Evolutionary conservation across 1,140 invertebrate species (phyloP).

Genomic region (Lerema accius): DNA sequence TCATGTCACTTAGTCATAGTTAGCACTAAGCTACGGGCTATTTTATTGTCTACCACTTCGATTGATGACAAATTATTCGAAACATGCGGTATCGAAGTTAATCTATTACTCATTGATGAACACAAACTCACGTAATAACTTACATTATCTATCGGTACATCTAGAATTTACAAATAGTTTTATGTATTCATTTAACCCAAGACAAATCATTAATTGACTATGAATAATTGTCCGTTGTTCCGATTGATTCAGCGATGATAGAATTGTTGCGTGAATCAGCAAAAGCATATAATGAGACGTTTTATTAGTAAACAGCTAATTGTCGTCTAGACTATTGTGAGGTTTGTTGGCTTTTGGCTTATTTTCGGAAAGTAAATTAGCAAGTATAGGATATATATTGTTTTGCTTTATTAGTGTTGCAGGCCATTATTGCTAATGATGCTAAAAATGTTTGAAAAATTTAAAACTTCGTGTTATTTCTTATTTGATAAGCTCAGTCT

Average conservation of each 20-base stretch:
- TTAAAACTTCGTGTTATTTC: too few species aligned
- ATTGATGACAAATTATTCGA: slow-evolving; percentile 3
- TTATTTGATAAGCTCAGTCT: too few species aligned
- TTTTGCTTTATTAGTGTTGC: too few species aligned
- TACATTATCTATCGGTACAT: slow-evolving; percentile 1
- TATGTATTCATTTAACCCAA: slow-evolving; percentile 18
- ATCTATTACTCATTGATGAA: slow-evolving; percentile 18
- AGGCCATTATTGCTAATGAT: too few species aligned
- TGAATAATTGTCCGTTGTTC: slow-evolving; percentile 12
- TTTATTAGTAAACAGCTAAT: slow-evolving; percentile 20
- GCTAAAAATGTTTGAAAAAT: too few species aligned
- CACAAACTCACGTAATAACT: slow-evolving; percentile 2
- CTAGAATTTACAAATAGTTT: slow-evolving; percentile 13
- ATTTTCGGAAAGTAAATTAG: too few species aligned
- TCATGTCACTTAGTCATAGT: too few species aligned
- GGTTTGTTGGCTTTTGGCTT: too few species aligned
- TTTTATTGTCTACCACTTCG: not conserved
- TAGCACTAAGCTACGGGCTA: too few species aligned
- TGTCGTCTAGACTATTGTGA: slow-evolving; percentile 11
- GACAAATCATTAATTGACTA: slow-evolving; percentile 19
- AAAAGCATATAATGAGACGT: not conserved
- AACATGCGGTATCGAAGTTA: not conserved
- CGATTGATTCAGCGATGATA: slow-evolving; percentile 47
- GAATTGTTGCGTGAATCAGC: slow-evolving; percentile 36
- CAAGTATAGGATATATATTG: too few species aligned